Base-by-base conservation (phyloP, 2,797 vertebrate species). In the Hypotaenidia okinawae region DNA sequence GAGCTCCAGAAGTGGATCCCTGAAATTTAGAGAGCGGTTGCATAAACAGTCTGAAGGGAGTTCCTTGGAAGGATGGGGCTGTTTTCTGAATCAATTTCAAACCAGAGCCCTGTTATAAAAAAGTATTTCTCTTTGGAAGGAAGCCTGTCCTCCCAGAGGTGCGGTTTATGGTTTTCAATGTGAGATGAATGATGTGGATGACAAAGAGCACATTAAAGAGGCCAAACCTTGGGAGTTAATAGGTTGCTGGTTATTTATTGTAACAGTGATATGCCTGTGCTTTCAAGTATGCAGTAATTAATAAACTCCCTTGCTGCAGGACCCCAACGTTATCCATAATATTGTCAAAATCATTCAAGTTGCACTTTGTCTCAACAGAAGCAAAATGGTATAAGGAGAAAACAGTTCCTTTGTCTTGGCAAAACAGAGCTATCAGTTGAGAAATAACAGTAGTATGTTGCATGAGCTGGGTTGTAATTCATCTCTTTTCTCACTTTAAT, bases 161-260 rank as follows among this genome's bases (percentile, higher is more conserved):
- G 66, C n/a, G 59, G 54, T 54, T 37, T 23, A n/a, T 59, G 63
- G 54, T 85, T 68, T 66, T 85, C 80, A 82, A 2, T 35, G 14
- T 39, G 41, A 79, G 59, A 81, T 21, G 23, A 69, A 55, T 17
- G 22, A 59, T 72, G 39, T 76, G 45, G 39, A 76, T 58, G 54
- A 86, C 0, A 0, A 78, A 88, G 59, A 74, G 39, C 33, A 63
- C 1, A 2, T 55, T 58, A 70, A 75, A 83, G 28, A 63, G 58
- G 30, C 68, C 90, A 91, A 15, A 51, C 39, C 87, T 83, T 79
- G 87, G 39, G 76, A 91, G 33, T 49, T 67, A 88, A 86, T 79
- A 80, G 45, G 55, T 43, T 91, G 72, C 39, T 90, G 35, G 54
- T 74, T 89, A 89, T 72, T 94, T 82, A 82, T 94, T 69, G n/a